These are phyloP conservation scores for Nineta flava DNA, from an alignment of 2,888 invertebrate species.

Conservation along the genomic window DNA sequence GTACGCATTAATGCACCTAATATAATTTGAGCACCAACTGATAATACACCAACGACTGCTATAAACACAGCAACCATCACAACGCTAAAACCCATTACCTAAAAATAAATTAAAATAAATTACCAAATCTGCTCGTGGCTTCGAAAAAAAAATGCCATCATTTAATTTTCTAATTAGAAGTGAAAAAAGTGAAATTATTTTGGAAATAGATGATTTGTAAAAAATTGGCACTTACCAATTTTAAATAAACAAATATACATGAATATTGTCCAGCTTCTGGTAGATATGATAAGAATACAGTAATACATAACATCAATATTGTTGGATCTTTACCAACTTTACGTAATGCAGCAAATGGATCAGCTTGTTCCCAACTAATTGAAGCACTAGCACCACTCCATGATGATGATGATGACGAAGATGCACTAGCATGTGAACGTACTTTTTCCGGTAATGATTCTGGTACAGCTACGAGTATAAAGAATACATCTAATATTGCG, in stretches of 20 bases:
- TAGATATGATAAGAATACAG: slow-evolving; percentile 93
- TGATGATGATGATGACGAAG: no score
- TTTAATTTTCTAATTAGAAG: no score
- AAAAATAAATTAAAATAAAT: slow-evolving; percentile 10
- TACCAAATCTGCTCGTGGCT: neutral
- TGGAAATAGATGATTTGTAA: neutral
- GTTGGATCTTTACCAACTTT: slow-evolving; percentile 92
- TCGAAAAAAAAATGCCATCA: no score
- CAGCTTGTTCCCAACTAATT: slow-evolving; percentile 95
- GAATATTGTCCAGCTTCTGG: slow-evolving; percentile 99
- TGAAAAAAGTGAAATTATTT: no score
- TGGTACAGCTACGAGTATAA: slow-evolving; percentile 94
- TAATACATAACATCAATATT: slow-evolving; percentile 90
- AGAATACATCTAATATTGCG: slow-evolving; percentile 91
- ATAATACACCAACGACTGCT: slow-evolving; percentile 89
- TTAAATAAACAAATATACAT: slow-evolving; percentile 97
- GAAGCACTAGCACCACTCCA: slow-evolving; percentile 64
- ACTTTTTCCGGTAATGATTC: slow-evolving; percentile 95
- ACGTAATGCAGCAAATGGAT: slow-evolving; percentile 86
- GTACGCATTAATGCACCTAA: slow-evolving; percentile 49
- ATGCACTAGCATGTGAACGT: slow-evolving; percentile 27
- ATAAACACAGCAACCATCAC: slow-evolving; percentile 96
- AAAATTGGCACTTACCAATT: slow-evolving; percentile 44
- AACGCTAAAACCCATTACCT: slow-evolving; percentile 87
- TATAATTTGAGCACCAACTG: slow-evolving; percentile 86